phyloP scores from a whole-genome alignment of 2,888 invertebrate species.

The Acrobasis repandana region DNA sequence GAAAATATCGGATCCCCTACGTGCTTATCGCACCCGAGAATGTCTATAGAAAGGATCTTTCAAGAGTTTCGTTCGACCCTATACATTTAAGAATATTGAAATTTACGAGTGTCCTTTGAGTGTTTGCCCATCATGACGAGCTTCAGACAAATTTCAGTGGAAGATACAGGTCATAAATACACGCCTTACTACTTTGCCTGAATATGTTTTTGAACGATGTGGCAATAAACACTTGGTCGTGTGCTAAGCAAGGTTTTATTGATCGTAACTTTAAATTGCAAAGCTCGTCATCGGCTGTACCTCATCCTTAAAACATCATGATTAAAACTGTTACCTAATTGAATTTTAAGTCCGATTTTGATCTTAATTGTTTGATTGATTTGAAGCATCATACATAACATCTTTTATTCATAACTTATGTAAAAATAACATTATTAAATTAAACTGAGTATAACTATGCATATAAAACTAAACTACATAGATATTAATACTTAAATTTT shows the following conservation, averaged over 20 bases:
- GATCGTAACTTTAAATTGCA: slow-evolving; percentile 14
- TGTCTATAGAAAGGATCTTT: slow-evolving; percentile 61
- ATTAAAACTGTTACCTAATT: not conserved
- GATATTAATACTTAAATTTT: no score
- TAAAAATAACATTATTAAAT: no score
- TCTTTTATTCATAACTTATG: no score
- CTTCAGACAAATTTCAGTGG: slow-evolving; percentile 41
- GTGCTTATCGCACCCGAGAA: slow-evolving; percentile 63
- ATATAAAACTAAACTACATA: no score
- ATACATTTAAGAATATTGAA: slow-evolving; percentile 65
- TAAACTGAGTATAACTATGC: no score
- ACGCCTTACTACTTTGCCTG: slow-evolving; percentile 15
- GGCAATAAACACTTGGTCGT: slow-evolving; percentile 5
- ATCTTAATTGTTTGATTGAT: no score
- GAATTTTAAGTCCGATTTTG: not conserved
- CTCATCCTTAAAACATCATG: no score
- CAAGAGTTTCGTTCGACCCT: slow-evolving; percentile 58
- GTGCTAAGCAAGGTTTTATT: slow-evolving; percentile 10
- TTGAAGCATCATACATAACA: no score
- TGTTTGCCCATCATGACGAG: slow-evolving; percentile 48
- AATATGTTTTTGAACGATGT: slow-evolving; percentile 15
- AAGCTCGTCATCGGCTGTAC: not conserved
- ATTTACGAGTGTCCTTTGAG: slow-evolving; percentile 64
- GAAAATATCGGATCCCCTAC: slow-evolving; percentile 58
- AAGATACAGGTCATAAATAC: slow-evolving; percentile 36